phyloP scores from a whole-genome alignment of 2,113 vertebrate species.

The Aptenodytes patagonicus region DNA sequence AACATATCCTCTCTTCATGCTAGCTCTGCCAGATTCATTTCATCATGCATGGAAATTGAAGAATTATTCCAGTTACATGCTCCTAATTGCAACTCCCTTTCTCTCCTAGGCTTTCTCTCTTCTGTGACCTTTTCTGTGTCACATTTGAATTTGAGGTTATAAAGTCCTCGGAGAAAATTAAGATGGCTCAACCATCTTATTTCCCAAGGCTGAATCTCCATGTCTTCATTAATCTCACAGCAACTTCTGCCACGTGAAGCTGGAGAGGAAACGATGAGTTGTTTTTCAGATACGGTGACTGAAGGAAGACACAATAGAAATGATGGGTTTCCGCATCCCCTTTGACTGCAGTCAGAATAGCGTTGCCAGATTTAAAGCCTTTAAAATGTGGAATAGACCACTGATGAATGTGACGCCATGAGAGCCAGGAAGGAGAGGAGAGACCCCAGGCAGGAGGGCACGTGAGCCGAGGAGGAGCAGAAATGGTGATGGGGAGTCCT shows the following conservation, averaged over 20 bases:
- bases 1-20: background rate
- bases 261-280: background rate
- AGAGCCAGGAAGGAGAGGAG: background rate
- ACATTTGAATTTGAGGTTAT: constrained; percentile 2
- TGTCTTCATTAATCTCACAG: background rate
- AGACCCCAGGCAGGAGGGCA: background rate
- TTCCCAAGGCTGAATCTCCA: background rate
- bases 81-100: constrained; percentile 27
- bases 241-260: background rate
- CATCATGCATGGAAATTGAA: constrained; percentile 49
- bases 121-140: constrained; percentile 9
- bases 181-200: background rate
- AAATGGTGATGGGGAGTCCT: background rate
- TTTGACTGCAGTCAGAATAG: background rate
- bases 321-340: background rate
- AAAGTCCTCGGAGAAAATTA: constrained; percentile 1
- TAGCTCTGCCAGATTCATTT: background rate
- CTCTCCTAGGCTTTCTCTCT: background rate
- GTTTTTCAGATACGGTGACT: background rate
- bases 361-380: background rate
- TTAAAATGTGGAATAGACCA: background rate
- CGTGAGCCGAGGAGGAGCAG: background rate
- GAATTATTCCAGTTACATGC: constrained; percentile 47
- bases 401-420: background rate
- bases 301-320: background rate